Percentiles rank a stretch among this genome's conserved stretches.
These are phyloP conservation scores for Trimorus sp. DNA, from an alignment of 2,888 invertebrate genomes.

Conservation along the genomic window DNA sequence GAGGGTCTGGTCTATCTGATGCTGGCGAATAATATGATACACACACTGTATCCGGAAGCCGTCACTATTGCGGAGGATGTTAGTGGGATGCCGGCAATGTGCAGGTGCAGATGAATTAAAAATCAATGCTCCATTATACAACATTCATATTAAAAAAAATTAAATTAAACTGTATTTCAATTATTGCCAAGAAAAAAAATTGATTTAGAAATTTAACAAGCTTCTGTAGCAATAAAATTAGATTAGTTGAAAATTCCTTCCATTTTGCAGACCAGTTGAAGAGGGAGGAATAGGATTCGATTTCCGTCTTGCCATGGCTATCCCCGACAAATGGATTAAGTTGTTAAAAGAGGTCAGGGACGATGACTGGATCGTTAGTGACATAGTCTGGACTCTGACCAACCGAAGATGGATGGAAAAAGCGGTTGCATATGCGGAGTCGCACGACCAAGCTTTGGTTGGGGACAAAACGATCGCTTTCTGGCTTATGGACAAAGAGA, in stretches of 20 bases:
- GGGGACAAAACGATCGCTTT: slow-evolving; percentile 99
- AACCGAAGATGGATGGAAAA: slow-evolving; percentile 98
- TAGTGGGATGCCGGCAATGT: slow-evolving; percentile 98
- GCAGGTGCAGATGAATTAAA: slow-evolving; percentile 80
- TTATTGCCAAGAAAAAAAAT: too few species aligned
- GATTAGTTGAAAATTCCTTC: too few species aligned
- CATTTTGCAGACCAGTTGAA: slow-evolving; percentile 87
- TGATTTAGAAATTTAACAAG: too few species aligned
- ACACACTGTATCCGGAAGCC: slow-evolving; percentile 88
- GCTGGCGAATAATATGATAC: slow-evolving; percentile 95
- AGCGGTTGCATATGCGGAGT: slow-evolving; percentile 98
- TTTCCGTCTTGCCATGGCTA: slow-evolving; percentile 98
- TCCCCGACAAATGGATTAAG: slow-evolving; percentile 99
- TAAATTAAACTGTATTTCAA: too few species aligned
- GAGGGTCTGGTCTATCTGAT: slow-evolving; percentile 97
- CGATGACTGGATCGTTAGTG: slow-evolving; percentile 96
- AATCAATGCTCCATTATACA: too few species aligned
- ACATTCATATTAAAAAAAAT: neutral
- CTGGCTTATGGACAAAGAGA: slow-evolving; percentile 99
- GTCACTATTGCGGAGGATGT: slow-evolving; percentile 99
- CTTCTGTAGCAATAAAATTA: too few species aligned
- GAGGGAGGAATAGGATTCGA: slow-evolving; percentile 99
- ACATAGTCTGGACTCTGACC: slow-evolving; percentile 95
- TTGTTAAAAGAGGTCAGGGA: slow-evolving; percentile 91
- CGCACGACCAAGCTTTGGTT: slow-evolving; percentile 98